These are phyloP conservation scores for Anhinga rufa DNA, from an alignment of 2,113 vertebrate genomes.

Conservation along the genomic window DNA sequence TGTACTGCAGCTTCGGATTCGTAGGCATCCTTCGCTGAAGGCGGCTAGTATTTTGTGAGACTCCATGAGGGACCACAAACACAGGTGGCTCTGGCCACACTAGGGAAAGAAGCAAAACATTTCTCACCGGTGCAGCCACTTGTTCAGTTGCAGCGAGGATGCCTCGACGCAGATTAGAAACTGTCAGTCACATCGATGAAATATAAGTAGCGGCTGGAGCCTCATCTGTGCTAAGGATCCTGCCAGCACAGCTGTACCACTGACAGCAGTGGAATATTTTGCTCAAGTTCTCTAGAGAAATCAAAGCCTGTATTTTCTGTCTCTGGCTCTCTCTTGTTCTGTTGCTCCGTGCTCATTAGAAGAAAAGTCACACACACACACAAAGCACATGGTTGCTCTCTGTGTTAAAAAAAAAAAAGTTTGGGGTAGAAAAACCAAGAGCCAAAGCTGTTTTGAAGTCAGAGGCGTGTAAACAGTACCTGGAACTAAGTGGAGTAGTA, in stretches of 20 bases:
- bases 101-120: background rate
- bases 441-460: conserved; percentile 13
- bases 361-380: background rate
- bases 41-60: background rate
- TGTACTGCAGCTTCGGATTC: background rate
- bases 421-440: background rate
- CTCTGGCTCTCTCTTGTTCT: background rate
- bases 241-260: conserved; percentile 60
- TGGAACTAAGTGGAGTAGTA: background rate
- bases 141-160: background rate
- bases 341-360: background rate
- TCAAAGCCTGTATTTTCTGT: conserved; percentile 42
- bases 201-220: background rate
- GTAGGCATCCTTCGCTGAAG: background rate
- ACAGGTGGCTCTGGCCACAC: background rate
- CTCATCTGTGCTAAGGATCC: background rate
- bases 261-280: conserved; percentile 64
- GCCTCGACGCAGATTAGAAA: background rate
- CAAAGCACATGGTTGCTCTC: background rate
- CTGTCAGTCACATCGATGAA: background rate
- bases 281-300: conserved; percentile 55
- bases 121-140: background rate
- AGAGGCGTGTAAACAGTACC: conserved; percentile 9
- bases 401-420: background rate
- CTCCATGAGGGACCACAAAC: background rate